These are phyloP conservation scores for Alca torda DNA, from an alignment of 2,797 vertebrate species.

Conservation along the genomic window DNA sequence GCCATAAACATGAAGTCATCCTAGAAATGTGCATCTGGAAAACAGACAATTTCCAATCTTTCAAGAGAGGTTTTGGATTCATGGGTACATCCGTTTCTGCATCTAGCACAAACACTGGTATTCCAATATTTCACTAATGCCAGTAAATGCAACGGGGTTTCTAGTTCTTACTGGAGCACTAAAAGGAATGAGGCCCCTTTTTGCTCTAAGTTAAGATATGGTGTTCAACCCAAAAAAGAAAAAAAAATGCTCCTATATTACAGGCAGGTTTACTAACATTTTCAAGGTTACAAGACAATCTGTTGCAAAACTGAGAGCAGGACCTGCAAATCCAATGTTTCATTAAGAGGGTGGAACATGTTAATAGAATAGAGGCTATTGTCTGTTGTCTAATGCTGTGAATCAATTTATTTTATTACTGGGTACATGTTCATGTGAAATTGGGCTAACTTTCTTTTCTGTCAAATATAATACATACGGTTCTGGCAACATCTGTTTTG, in stretches of 20 bases:
- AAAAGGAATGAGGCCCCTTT: not conserved
- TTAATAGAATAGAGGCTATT: not conserved
- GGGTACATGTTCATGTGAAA: not conserved
- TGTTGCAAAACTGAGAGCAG: not conserved
- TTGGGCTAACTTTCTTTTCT: not conserved
- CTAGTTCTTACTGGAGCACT: not conserved
- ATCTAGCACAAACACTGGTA: not conserved
- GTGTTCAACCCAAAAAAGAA: not conserved
- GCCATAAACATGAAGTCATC: not conserved
- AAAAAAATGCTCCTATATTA: accelerated
- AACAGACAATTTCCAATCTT: not conserved
- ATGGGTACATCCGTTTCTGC: not conserved
- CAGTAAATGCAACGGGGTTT: not conserved
- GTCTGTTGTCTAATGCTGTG: not conserved
- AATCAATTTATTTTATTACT: not conserved
- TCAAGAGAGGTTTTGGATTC: not conserved
- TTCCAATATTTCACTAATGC: not conserved
- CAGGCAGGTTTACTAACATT: not conserved
- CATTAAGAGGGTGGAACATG: not conserved
- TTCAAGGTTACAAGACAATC: not conserved
- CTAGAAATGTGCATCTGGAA: not conserved
- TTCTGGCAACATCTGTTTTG: not conserved
- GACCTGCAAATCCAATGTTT: not conserved
- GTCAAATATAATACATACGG: not conserved
- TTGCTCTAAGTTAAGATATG: not conserved